These are phyloP conservation scores for Amblyjoppa fuscipennis DNA, from an alignment of 2,888 invertebrate species.

Conservation along the genomic window DNA sequence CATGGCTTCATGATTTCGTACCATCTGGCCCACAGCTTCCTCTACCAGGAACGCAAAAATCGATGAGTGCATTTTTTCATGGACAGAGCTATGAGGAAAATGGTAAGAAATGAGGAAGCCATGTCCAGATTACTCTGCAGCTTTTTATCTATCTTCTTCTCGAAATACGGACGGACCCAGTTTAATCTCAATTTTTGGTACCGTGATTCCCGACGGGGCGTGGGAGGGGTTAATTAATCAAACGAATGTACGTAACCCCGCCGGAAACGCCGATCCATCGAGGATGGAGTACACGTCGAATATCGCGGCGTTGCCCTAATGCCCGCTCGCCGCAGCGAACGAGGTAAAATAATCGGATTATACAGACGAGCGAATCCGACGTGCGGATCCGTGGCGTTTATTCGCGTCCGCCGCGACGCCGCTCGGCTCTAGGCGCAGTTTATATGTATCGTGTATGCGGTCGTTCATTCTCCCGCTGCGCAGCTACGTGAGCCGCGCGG, in stretches of 20 bases:
- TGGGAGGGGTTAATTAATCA: slow-evolving; percentile 68
- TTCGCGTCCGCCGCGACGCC: slow-evolving; percentile 39
- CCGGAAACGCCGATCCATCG: slow-evolving; percentile 66
- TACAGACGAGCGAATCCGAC: slow-evolving; percentile 63
- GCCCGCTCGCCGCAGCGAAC: slow-evolving; percentile 57
- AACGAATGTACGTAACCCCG: slow-evolving; percentile 67
- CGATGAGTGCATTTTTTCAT: neutral
- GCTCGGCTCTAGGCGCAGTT: neutral
- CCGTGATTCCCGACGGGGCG: slow-evolving; percentile 32
- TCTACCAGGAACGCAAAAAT: too few relatives aligned
- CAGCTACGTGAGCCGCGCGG: neutral
- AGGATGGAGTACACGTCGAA: slow-evolving; percentile 50
- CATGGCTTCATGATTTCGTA: too few relatives aligned
- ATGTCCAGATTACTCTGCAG: neutral
- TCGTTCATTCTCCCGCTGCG: neutral
- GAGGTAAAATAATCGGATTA: slow-evolving; percentile 75
- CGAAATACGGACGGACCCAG: neutral
- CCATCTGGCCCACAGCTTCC: too few relatives aligned
- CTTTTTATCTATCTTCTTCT: neutral
- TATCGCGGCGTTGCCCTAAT: slow-evolving; percentile 67
- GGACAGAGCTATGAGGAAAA: too few relatives aligned
- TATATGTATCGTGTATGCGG: neutral
- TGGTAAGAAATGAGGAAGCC: too few relatives aligned
- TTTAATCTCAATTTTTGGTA: neutral
- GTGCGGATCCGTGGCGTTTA: slow-evolving; percentile 45